Evolutionary conservation across 2,888 invertebrate genomes (phyloP).

Genomic region (Sepioteuthis lessoniana): DNA sequence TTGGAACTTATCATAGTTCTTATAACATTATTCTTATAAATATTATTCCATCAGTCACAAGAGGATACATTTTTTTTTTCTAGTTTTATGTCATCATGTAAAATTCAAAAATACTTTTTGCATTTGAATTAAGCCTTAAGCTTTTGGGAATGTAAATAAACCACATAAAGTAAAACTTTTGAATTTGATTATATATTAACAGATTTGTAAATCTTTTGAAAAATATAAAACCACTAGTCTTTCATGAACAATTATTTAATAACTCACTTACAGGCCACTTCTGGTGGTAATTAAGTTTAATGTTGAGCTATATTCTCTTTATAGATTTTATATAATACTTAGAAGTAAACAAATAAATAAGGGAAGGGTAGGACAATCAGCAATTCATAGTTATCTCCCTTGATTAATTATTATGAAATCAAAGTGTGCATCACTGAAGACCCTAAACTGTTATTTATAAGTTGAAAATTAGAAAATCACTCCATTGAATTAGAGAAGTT

Average conservation of each 20-base stretch:
- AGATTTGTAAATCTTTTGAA: neutral
- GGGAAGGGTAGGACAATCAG: too few species aligned
- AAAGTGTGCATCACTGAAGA: too few species aligned
- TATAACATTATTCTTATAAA: neutral
- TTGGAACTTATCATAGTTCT: neutral
- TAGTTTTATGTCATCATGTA: neutral
- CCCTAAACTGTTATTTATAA: too few species aligned
- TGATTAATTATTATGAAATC: too few species aligned
- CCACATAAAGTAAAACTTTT: neutral
- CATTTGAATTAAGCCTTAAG: neutral
- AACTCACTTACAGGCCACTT: too few species aligned
- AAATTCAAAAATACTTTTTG: neutral
- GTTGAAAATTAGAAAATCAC: too few species aligned
- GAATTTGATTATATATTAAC: neutral
- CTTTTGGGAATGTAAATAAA: neutral
- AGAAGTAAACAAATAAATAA: too few species aligned
- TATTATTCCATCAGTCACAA: neutral
- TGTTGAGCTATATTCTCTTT: too few species aligned
- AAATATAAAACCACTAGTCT: neutral
- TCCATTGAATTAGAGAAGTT: too few species aligned
- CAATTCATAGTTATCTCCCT: too few species aligned
- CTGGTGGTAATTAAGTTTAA: too few species aligned
- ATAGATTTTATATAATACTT: too few species aligned
- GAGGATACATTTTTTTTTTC: neutral
- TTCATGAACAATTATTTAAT: neutral